Conservation (phyloP, 2,797 vertebrate species). For the Cyclura pinguis region DNA sequence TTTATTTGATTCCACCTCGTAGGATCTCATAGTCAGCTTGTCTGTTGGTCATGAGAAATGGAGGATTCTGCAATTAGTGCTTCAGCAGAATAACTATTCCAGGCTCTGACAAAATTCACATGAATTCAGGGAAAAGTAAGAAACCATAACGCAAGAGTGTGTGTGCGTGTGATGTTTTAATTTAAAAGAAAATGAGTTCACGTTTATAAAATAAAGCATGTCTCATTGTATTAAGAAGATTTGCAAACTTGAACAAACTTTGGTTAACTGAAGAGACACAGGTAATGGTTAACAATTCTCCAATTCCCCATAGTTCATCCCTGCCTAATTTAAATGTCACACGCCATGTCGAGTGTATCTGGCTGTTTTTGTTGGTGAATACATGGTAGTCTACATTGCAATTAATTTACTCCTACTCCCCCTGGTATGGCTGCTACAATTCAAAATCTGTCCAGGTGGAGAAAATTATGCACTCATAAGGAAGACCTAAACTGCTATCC, state of each 20-base stretch:
- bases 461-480: constrained; percentile 54
- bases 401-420: constrained; percentile 47
- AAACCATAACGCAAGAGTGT: neutral
- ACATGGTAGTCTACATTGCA: constrained; percentile 45
- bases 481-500: constrained; percentile 48
- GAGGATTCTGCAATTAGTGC: neutral
- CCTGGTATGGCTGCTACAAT: constrained; percentile 17
- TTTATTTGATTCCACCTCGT: neutral
- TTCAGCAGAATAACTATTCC: neutral
- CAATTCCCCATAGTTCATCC: constrained; percentile 7
- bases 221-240: neutral
- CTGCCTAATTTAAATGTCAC: constrained; percentile 40
- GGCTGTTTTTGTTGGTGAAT: constrained; percentile 1
- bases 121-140: neutral
- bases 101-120: neutral
- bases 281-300: constrained; percentile 23
- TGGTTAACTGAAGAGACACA: constrained; percentile 30
- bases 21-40: neutral
- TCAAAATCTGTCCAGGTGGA: constrained; percentile 63
- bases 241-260: constrained; percentile 24
- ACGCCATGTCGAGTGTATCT: constrained; percentile 21
- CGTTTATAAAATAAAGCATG: neutral
- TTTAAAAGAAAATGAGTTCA: neutral
- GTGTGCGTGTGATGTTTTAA: neutral
- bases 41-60: neutral